phyloP scores from a whole-genome alignment of 2,797 vertebrate species.

The Xiphophorus birchmanni region DNA sequence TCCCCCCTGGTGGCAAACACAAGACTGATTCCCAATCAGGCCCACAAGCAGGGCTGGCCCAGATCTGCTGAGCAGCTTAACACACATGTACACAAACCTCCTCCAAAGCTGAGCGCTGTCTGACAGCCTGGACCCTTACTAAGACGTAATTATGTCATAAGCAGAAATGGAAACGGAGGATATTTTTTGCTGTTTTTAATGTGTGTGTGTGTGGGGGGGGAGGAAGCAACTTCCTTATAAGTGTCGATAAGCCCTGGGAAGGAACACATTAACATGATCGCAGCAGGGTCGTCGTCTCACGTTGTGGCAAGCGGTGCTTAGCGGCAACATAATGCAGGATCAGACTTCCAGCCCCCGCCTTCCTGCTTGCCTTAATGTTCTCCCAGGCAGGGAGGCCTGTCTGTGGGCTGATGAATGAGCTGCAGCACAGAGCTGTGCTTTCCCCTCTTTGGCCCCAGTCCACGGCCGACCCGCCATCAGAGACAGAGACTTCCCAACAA shows the following conservation, averaged over 20 bases:
- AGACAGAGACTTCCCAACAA: constrained; percentile 68
- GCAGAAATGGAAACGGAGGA: constrained; percentile 3
- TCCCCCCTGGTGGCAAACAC: constrained; percentile 29
- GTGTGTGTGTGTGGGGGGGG: too few relatives aligned
- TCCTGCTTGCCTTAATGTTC: constrained; percentile 58
- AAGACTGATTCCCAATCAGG: constrained; percentile 48
- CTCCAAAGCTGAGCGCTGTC: constrained; percentile 12
- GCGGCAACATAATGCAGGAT: constrained; percentile 54
- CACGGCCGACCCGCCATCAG: constrained; percentile 56
- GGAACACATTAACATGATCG: constrained; percentile 23
- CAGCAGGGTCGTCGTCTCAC: constrained; percentile 44
- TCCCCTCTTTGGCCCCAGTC: constrained; percentile 62
- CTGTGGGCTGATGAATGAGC: constrained; percentile 73
- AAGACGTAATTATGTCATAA: constrained; percentile 30
- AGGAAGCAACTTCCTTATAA: neutral
- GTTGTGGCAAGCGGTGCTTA: constrained; percentile 50
- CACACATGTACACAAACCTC: constrained; percentile 20
- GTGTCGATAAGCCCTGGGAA: constrained; percentile 17
- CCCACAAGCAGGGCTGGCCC: constrained; percentile 31
- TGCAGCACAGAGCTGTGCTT: constrained; percentile 49
- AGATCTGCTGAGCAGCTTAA: constrained; percentile 26
- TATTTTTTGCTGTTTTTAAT: constrained; percentile 3
- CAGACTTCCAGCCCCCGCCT: constrained; percentile 51
- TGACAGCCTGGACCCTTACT: constrained; percentile 8
- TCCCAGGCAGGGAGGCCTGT: constrained; percentile 69